A percentile compares a stretch with the other conserved stretches of the same genome.
Conservation (phyloP, 2,888 invertebrate species). For the Tridacna crocea region DNA sequence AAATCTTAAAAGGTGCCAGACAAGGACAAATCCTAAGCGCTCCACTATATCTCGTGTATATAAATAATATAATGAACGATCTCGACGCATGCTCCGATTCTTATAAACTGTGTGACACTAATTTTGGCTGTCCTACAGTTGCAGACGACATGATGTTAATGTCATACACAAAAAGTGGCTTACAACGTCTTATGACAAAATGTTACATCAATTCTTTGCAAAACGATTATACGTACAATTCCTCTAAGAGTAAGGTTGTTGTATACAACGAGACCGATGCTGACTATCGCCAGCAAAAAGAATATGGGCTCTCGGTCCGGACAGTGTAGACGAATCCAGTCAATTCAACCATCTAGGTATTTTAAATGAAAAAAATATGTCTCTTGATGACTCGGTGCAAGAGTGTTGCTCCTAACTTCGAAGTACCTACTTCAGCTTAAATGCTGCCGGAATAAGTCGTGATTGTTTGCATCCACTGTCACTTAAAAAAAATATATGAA, state of each 20-base stretch:
- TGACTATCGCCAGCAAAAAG: background rate
- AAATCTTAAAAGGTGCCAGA: background rate
- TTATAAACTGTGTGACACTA: background rate
- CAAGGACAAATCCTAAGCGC: constrained; percentile 2
- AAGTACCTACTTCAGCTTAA: constrained; percentile 1
- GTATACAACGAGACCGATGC: constrained; percentile 1
- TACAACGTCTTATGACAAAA: background rate
- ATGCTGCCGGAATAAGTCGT: background rate
- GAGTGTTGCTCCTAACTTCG: background rate
- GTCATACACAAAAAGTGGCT: constrained; percentile 1
- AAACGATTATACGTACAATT: constrained; percentile 6
- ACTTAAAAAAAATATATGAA: constrained; percentile 2
- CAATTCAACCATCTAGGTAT: background rate
- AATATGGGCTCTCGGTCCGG: background rate
- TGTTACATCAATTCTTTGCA: background rate
- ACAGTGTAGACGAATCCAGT: constrained; percentile 1
- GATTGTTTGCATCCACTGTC: constrained; percentile 2
- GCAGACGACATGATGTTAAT: constrained; percentile 14
- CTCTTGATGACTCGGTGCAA: background rate
- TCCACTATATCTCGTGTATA: background rate
- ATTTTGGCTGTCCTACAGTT: constrained; percentile 10
- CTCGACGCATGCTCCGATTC: background rate
- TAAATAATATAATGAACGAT: background rate
- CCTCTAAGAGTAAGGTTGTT: constrained; percentile 1
- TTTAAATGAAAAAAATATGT: constrained; percentile 2